Evolutionary conservation across 2,113 vertebrate genomes (phyloP).

Genomic region (Coregonus clupeaformis): DNA sequence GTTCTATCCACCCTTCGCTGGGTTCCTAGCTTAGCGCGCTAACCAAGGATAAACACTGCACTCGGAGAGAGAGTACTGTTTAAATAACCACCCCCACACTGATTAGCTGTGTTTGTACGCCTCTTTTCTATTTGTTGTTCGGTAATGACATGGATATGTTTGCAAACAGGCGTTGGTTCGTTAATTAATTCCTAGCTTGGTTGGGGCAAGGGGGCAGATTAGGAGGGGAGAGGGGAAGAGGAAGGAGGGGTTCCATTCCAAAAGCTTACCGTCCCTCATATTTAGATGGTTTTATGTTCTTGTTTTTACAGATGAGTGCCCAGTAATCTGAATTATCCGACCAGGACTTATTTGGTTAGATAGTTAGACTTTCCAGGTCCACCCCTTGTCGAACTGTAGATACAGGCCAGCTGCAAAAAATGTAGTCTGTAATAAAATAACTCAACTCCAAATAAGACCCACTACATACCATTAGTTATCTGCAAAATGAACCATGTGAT

Average conservation of each 20-base stretch:
- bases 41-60: slow-evolving; percentile 24
- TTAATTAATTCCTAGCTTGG: slow-evolving; percentile 19
- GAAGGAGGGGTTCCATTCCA: background rate
- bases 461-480: too few relatives aligned
- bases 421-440: too few relatives aligned
- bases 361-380: too few relatives aligned
- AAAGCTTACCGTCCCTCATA: background rate
- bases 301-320: too few relatives aligned
- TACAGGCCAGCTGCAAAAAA: too few relatives aligned
- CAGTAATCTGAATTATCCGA: too few relatives aligned
- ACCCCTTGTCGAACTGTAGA: too few relatives aligned
- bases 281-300: background rate
- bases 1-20: background rate
- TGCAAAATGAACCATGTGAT: too few relatives aligned
- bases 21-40: background rate
- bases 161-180: background rate
- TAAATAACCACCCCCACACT: slow-evolving; percentile 10
- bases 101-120: slow-evolving; percentile 24
- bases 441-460: too few relatives aligned
- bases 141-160: slow-evolving; percentile 25
- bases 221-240: background rate
- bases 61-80: slow-evolving; percentile 9
- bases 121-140: slow-evolving; percentile 8
- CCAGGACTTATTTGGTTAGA: too few relatives aligned
- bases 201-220: background rate